phyloP scores from a whole-genome alignment of 2,888 invertebrate species.

The Dusona sp. region DNA sequence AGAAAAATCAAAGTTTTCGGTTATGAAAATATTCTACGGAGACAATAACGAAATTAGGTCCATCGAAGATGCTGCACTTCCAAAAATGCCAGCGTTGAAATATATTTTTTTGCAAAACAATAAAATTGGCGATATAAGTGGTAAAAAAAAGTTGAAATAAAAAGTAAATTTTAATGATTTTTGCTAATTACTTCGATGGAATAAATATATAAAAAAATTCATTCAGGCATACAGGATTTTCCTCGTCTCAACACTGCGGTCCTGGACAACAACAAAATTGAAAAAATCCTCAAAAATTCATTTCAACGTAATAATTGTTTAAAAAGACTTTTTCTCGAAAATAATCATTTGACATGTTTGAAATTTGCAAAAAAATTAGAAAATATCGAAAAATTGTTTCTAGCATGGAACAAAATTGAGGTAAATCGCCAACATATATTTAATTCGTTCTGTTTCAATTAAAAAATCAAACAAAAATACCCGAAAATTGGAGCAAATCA shows the following conservation, averaged over 20 bases:
- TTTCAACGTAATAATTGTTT: constrained; percentile 67
- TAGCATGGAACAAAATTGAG: constrained; percentile 72
- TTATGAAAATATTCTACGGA: constrained; percentile 69
- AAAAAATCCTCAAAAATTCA: constrained; percentile 56
- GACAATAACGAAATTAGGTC: constrained; percentile 73
- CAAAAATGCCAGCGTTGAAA: constrained; percentile 69
- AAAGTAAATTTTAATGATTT: not conserved
- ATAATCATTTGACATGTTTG: constrained; percentile 71
- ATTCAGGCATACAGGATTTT: constrained; percentile 67
- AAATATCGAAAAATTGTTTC: constrained; percentile 70
- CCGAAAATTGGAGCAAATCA: not conserved
- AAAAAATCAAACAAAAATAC: not conserved
- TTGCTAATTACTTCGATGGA: not conserved
- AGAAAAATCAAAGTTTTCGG: constrained; percentile 58
- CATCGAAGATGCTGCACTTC: constrained; percentile 55
- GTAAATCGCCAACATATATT: constrained; percentile 55
- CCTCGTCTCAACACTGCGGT: constrained; percentile 67
- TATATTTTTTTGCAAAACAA: constrained; percentile 74
- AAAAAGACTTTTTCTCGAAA: constrained; percentile 71
- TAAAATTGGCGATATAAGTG: constrained; percentile 67
- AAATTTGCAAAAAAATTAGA: constrained; percentile 65
- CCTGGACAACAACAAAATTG: constrained; percentile 73
- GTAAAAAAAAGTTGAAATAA: constrained; percentile 57
- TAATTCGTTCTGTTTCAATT: not conserved
- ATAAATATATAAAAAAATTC: not conserved